Base-by-base conservation (phyloP, 2,113 vertebrate species). In the Heteronetta atricapilla region DNA sequence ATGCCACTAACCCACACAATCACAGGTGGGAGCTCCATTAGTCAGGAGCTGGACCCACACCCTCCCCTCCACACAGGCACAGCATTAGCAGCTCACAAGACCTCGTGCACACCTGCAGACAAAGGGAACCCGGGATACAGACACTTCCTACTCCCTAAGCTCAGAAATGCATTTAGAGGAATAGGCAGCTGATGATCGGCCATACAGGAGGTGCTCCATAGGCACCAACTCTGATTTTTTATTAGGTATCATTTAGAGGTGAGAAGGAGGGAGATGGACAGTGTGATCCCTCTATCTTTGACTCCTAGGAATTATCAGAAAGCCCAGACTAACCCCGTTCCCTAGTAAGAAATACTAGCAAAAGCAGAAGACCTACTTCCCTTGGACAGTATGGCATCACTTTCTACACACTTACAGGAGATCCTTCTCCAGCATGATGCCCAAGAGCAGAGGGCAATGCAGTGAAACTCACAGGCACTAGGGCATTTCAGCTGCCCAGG, bases 401-500 rank as follows among this genome's bases (percentile, higher is more conserved):
- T 87, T 56, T 52, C 73, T 40, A 64, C 25, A 34, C n/a, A 23
- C 38, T 67, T 70, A 52, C 0, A 9, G 64, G 64, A 94, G 26
- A 62, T 64, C 29, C 29, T 86, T 62, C 80, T 64, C 38, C 26
- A n/a, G 3, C 25, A 55, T 38, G 46, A 40, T 70, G 44, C 86
- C 75, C 59, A 93, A 52, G n/a, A 90, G 48, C 16, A 72, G 48
- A 75, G 84, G 34, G 58, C 58, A 92, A 68, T 11, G 40, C 0
- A 0, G 46, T 53, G 56, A 44, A 86, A 68, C 13, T 84, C 75
- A 26, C 52, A 81, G 44, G 42, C 60, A 29, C 19, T 33, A 38
- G 44, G 52, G 83, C 40, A 81, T 40, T 90, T 79, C 89, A 84
- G 77, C 62, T 82, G 62, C 70, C 74, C 89, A 92, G 50, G 90